phyloP scores from a whole-genome alignment of 2,113 vertebrate genomes.

The Melanerpes aurifrons region DNA sequence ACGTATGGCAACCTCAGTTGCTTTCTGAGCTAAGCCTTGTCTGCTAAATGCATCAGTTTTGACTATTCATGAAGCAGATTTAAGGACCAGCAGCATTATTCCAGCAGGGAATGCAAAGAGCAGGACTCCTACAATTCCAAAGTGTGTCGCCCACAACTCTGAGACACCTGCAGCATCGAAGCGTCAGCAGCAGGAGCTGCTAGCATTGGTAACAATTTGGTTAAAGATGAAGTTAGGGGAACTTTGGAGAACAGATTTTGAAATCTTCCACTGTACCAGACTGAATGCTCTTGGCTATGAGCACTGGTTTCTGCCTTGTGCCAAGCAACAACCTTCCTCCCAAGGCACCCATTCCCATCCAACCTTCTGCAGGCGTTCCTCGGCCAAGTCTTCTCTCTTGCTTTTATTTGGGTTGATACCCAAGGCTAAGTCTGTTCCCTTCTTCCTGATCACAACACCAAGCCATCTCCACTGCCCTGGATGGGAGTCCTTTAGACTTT shows the following conservation, averaged over 20 bases:
- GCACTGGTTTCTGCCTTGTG: neutral
- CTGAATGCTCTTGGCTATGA: conserved; percentile 38
- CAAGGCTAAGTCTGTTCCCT: neutral
- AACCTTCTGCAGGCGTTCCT: conserved; percentile 26
- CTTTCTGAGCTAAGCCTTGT: neutral
- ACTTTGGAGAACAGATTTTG: conserved; percentile 41
- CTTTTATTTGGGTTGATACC: conserved; percentile 26
- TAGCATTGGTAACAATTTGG: neutral
- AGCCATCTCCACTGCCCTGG: neutral
- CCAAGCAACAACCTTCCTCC: neutral
- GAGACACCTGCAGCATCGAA: neutral
- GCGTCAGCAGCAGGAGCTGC: neutral
- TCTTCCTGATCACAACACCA: neutral
- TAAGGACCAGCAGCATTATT: neutral
- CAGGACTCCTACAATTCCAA: neutral
- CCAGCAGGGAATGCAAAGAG: neutral
- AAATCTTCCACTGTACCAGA: conserved; percentile 18
- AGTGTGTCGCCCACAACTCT: neutral
- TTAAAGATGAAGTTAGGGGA: neutral
- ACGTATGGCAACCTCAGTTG: neutral
- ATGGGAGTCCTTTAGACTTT: neutral
- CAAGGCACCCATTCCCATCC: neutral
- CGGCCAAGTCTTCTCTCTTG: conserved; percentile 13
- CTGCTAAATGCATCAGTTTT: neutral
- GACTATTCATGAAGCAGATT: neutral